Conservation (phyloP, 2,797 vertebrate genomes). For the Sebastes hubbsi region DNA sequence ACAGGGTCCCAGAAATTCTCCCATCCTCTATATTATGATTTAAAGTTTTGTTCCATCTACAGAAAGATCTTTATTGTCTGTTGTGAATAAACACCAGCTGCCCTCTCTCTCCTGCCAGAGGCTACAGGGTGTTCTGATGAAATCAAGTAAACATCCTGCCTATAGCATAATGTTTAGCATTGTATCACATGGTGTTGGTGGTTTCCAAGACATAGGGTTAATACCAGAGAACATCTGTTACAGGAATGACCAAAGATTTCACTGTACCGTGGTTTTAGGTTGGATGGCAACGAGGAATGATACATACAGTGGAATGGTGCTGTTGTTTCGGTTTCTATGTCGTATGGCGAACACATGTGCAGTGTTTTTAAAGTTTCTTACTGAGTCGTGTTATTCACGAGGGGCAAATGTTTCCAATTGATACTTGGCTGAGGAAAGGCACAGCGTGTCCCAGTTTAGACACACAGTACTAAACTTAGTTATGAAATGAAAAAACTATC, state of each 20-base stretch:
- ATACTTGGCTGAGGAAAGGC: constrained; percentile 54
- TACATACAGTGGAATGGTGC: constrained; percentile 1
- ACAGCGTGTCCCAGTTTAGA: constrained; percentile 46
- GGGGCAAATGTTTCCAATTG: constrained; percentile 62
- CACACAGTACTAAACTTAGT: constrained; percentile 40
- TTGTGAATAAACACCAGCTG: constrained; percentile 43
- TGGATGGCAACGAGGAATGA: constrained; percentile 35
- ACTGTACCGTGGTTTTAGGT: constrained; percentile 10
- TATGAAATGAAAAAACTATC: constrained; percentile 36
- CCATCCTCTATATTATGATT: constrained; percentile 10
- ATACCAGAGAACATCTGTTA: constrained; percentile 28
- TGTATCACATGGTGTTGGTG: constrained; percentile 18
- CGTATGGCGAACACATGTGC: constrained; percentile 70
- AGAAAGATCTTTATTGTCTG: constrained; percentile 18
- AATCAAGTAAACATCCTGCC: constrained; percentile 60
- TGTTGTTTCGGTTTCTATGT: constrained; percentile 29
- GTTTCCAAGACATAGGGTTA: constrained; percentile 9
- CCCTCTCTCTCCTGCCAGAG: constrained; percentile 24
- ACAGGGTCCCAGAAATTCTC: background rate
- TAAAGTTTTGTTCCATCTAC: background rate
- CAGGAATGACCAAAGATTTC: constrained; percentile 17
- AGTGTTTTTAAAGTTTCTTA: constrained; percentile 43
- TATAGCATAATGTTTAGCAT: constrained; percentile 22
- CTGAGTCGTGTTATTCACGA: constrained; percentile 35
- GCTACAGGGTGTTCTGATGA: constrained; percentile 43